phyloP scores from a whole-genome alignment of 2,888 invertebrate genomes.

The Ochropleura plecta region DNA sequence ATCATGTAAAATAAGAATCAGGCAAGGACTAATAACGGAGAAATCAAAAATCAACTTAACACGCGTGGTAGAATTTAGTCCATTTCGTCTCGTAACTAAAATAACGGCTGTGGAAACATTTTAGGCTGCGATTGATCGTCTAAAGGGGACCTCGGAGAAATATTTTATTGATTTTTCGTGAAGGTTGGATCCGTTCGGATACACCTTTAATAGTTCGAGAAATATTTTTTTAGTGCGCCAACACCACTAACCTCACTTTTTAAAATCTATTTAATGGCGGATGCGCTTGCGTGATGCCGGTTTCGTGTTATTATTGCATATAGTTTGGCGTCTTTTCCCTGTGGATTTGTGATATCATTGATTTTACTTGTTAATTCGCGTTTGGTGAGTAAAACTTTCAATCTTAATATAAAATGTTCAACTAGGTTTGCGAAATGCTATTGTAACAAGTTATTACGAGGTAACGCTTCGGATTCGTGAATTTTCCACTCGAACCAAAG shows the following conservation, averaged over 20 bases:
- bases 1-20: neutral
- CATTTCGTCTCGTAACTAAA: neutral
- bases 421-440: slow-evolving; percentile 36
- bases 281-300: slow-evolving; percentile 91
- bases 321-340: slow-evolving; percentile 86
- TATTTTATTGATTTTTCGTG: slow-evolving; percentile 50
- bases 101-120: neutral
- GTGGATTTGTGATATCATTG: slow-evolving; percentile 77
- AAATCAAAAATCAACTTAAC: neutral
- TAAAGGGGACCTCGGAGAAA: neutral
- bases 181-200: slow-evolving; percentile 40
- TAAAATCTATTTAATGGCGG: slow-evolving; percentile 82
- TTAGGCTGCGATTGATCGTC: neutral
- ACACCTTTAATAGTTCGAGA: slow-evolving; percentile 21
- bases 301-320: slow-evolving; percentile 86
- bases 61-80: neutral
- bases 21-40: neutral
- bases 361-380: slow-evolving; percentile 73
- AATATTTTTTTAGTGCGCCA: slow-evolving; percentile 66
- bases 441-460: slow-evolving; percentile 58
- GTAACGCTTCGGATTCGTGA: slow-evolving; percentile 74
- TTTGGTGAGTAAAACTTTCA: slow-evolving; percentile 73
- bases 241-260: slow-evolving; percentile 79
- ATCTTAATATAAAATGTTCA: slow-evolving; percentile 19
- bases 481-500: slow-evolving; percentile 84